These are phyloP conservation scores for Drosophila takahashii DNA, from an alignment of 1,140 invertebrate genomes.

Conservation along the genomic window DNA sequence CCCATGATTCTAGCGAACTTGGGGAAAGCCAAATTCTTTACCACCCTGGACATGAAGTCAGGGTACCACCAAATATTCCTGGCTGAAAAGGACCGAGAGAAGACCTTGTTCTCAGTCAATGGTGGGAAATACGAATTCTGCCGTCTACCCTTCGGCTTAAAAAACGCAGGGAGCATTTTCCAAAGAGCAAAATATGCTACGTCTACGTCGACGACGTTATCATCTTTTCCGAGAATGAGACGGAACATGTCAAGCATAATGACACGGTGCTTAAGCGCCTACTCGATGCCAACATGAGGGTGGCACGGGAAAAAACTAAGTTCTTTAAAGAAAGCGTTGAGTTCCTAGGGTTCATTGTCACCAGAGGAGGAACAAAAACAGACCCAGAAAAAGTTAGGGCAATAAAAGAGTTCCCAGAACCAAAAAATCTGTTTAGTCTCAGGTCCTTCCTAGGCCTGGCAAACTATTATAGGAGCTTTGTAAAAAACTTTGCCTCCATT, in stretches of 20 bases:
- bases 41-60: too few species aligned
- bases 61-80: too few species aligned
- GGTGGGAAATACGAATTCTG: too few species aligned
- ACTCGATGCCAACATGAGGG: not conserved
- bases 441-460: conserved; percentile 13
- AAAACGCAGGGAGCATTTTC: too few species aligned
- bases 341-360: conserved; percentile 11
- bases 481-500: not conserved
- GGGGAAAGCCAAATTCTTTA: too few species aligned
- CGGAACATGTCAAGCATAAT: not conserved
- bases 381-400: conserved; percentile 3
- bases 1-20: too few species aligned
- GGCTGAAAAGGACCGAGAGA: too few species aligned
- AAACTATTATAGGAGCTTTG: conserved; percentile 1
- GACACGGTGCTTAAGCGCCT: not conserved
- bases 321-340: conserved; percentile 20
- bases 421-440: conserved; percentile 7
- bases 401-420: conserved; percentile 7
- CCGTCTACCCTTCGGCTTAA: too few species aligned
- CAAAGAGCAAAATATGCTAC: conserved; percentile 10
- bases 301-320: not conserved
- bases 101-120: too few species aligned
- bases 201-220: not conserved
- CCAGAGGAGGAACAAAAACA: conserved; percentile 5
- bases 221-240: conserved; percentile 3